Evolutionary conservation across 2,888 invertebrate genomes (phyloP), one percentile per base, ranked within the genome.

Genomic region (Conops quadrifasciatus): DNA sequence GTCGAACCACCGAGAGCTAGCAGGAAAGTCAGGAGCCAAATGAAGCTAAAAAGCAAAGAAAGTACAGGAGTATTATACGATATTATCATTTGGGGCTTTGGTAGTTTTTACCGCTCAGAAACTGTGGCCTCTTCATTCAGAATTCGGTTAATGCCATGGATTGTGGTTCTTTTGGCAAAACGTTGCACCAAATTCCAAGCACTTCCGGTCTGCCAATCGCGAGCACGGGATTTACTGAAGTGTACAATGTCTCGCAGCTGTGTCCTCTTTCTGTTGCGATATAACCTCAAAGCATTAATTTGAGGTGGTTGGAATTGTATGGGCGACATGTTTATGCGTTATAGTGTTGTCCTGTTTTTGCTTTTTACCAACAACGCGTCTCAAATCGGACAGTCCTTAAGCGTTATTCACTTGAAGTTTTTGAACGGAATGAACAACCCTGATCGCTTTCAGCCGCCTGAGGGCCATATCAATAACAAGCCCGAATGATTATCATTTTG

Each of bases 121-220:
- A 72, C 64, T 2, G 77, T 74, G 0, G 77, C 73, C 0, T 74
- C 64, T 19, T 78, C 72, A 5, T 77, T 76, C 2, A 85, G 77
- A 26, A 84, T 71, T 13, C 82, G 77, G 69, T 80, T 82, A 62
- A 84, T 69, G 0, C 83, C 84, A 70, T 84, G 85, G 28, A 84
- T 82, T 1, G 84, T 82, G 0, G 83, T 83, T 1, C 82, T 78
- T 2, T 76, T 78, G 7, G 80, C 82, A 66, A 84, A 84, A 2
- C 78, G 76, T 2, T 77, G 16, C 0, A 80, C 78, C 72, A 84
- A 70, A 43, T 77, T 74, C 77, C 79, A 77, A 11, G 72, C 73
- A 71, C 2, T 70, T 26, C 58, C 13, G 24, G 24, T 70, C 28
- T 47, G 53, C 21, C 53, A 51, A 51, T 28, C 68, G 71, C 2